phyloP scores from a whole-genome alignment of 1,140 invertebrate genomes.

The Drosophila athabasca region DNA sequence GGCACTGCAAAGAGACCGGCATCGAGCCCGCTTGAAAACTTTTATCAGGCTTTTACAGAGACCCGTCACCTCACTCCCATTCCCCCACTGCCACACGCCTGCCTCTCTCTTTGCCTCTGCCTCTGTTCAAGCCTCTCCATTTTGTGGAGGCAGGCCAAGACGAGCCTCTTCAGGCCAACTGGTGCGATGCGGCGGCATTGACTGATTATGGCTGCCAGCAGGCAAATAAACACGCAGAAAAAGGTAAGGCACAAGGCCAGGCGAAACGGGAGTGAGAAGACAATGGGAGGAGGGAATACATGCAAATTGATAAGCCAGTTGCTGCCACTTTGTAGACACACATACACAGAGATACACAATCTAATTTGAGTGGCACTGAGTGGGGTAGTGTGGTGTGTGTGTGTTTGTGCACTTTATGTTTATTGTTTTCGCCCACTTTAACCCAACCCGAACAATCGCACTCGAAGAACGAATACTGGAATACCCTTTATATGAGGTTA shows the following conservation, averaged over 20 bases:
- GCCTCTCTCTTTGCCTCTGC: not conserved
- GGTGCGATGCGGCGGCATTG: slow-evolving; percentile 58
- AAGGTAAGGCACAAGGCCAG: slow-evolving; percentile 14
- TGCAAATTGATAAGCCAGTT: slow-evolving; percentile 76
- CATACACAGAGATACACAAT: slow-evolving; percentile 2
- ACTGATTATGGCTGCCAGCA: slow-evolving; percentile 66
- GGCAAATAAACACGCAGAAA: slow-evolving; percentile 60
- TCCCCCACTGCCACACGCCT: not conserved
- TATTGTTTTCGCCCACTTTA: slow-evolving; percentile 65
- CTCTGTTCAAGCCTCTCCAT: too few species aligned
- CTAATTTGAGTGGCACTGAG: not conserved
- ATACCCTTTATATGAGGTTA: too few species aligned
- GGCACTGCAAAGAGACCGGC: slow-evolving; percentile 38
- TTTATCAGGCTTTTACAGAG: slow-evolving; percentile 67
- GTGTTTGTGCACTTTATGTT: slow-evolving; percentile 70
- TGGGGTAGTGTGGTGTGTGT: not conserved
- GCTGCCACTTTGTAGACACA: slow-evolving; percentile 51
- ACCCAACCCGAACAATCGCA: not conserved
- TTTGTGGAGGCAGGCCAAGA: too few species aligned
- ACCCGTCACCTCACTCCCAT: not conserved
- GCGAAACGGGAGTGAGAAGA: not conserved
- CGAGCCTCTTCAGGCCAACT: slow-evolving; percentile 31
- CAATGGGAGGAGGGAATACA: slow-evolving; percentile 6
- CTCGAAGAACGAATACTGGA: too few species aligned
- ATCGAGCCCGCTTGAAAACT: slow-evolving; percentile 40